These are phyloP conservation scores for Micronycteris hirsuta DNA, from an alignment of 2,113 vertebrate genomes.

Conservation along the genomic window DNA sequence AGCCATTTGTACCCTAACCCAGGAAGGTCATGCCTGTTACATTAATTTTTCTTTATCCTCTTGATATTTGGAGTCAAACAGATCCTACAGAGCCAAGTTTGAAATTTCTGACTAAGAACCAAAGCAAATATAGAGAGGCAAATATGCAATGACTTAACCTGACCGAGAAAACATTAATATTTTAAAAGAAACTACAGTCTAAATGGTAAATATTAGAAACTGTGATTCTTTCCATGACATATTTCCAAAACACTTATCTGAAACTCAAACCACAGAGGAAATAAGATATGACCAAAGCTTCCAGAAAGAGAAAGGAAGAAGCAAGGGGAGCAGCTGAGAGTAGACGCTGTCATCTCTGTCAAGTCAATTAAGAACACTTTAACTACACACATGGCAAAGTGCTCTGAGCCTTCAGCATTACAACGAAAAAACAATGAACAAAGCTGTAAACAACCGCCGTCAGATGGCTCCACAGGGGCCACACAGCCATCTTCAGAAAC, in stretches of 20 bases:
- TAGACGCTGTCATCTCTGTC: not conserved
- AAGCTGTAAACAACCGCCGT: not conserved
- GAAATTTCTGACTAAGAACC: slow-evolving; percentile 31
- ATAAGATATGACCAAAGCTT: slow-evolving; percentile 29
- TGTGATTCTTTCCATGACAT: slow-evolving; percentile 29
- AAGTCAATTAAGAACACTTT: slow-evolving; percentile 15
- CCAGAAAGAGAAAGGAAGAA: slow-evolving; percentile 9
- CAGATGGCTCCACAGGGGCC: not conserved
- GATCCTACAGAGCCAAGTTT: slow-evolving; percentile 6
- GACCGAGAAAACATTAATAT: slow-evolving; percentile 49
- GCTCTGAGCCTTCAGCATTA: not conserved
- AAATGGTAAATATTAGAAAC: slow-evolving; percentile 52
- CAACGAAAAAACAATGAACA: not conserved
- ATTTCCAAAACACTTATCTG: slow-evolving; percentile 38
- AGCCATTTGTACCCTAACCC: not conserved
- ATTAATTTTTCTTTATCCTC: not conserved
- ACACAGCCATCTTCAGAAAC: not conserved
- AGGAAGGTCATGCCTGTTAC: not conserved
- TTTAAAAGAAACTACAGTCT: slow-evolving; percentile 19
- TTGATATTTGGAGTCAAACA: not conserved
- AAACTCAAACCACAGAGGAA: slow-evolving; percentile 58
- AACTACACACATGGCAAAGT: not conserved
- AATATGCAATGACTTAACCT: slow-evolving; percentile 11
- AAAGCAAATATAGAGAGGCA: slow-evolving; percentile 46
- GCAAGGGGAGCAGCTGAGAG: not conserved